Evolutionary conservation across 2,797 vertebrate genomes (phyloP).

Genomic region (Darevskia nairensis): DNA sequence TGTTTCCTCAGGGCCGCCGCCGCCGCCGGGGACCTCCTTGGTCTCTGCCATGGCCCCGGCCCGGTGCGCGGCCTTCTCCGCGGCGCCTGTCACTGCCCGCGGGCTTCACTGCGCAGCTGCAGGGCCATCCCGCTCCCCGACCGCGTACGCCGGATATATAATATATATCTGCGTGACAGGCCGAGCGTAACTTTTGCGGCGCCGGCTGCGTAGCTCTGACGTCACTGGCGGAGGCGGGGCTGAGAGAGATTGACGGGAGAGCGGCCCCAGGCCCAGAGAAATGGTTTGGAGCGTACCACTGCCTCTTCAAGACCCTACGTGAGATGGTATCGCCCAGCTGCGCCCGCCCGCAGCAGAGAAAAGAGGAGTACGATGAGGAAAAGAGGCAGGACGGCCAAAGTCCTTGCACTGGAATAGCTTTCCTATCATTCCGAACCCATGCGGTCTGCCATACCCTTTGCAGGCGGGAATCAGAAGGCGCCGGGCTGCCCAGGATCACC

Average conservation of each 20-base stretch:
- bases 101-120: rapidly evolving
- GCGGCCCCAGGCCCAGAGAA: background rate
- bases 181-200: background rate
- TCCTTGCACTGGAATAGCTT: background rate
- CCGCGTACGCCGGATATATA: background rate
- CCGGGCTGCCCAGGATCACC: background rate
- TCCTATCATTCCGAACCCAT: background rate
- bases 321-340: background rate
- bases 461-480: background rate
- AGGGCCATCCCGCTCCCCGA: background rate
- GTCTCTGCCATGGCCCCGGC: constrained; percentile 1
- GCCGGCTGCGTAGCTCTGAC: background rate
- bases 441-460: background rate
- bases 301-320: constrained; percentile 32
- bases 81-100: constrained; percentile 18
- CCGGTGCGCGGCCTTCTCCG: background rate
- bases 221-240: background rate
- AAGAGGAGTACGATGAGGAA: too few species aligned
- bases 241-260: background rate
- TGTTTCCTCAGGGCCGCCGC: background rate
- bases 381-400: background rate
- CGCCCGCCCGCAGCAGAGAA: background rate
- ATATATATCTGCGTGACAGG: background rate
- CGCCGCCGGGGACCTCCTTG: background rate
- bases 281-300: background rate